Evolutionary conservation across 2,888 invertebrate species (phyloP), one percentile per base, ranked within the genome.

Genomic region (Tanypteryx hageni): DNA sequence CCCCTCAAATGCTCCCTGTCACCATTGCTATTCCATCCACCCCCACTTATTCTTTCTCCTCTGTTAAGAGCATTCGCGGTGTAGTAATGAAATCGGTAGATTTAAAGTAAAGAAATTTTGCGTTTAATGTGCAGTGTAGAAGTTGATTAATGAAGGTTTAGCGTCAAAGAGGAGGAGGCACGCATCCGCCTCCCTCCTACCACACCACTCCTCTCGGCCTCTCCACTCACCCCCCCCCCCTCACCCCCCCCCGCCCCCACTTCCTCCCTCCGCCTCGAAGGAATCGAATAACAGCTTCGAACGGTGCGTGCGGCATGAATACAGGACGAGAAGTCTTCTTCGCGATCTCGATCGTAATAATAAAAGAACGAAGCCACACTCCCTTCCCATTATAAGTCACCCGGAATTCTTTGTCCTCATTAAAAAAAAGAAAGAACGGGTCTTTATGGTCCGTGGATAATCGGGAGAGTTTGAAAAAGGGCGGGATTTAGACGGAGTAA

Each of bases 361-460:
- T 86, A 61, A 86, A 89, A 89, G 61, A 59, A 61, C 18, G 64
- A 89, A 68, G 11, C 44, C 44, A 16, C 18, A 27, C 61, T 64
- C 89, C 89, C 14, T n/a, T 64, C 64, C 68, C 64, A 89, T 89
- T 89, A 89, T 89, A 64, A 14, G 61, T 22, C 64, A 64, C 31
- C 64, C 64, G 89, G 89, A 89, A 89, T 89, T 89, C 64, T 89
- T 68, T 61, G n/a, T 64, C 89, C 89, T 89, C 89, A 89, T 89
- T 89, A 89, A 44, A 44, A 27, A 31, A 31, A 64, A 64, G 64
- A 64, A 56, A 64, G 44, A 64, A 44, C 14, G 83, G 14, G 83
- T 14, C 18, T 64, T 44, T 44, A 61, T 31, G 89, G 64, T 89
- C 89, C 89, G 31, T n/a, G 44, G 64, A 18, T 44, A 85, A 89